Conservation (phyloP, 2,113 vertebrate genomes). For the Eublepharis macularius region DNA sequence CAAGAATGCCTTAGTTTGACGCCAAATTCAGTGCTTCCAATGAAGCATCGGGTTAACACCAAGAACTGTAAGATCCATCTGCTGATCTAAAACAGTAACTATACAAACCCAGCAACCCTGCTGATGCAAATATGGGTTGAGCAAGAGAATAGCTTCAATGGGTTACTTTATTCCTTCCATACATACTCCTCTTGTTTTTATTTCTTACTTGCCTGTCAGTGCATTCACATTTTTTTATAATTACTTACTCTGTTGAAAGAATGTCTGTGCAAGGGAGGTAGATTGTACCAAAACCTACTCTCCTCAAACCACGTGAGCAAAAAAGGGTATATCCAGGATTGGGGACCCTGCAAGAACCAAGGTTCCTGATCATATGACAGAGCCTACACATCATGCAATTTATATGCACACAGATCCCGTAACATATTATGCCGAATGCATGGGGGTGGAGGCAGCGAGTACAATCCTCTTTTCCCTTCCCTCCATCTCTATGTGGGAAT, state of each 20-base stretch:
- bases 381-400: too few relatives aligned
- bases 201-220: fast-evolving
- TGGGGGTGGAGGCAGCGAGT: too few relatives aligned
- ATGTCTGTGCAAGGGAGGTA: too few relatives aligned
- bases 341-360: too few relatives aligned
- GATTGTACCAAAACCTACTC: too few relatives aligned
- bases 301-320: too few relatives aligned
- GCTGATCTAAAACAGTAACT: not conserved
- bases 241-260: not conserved
- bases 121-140: not conserved
- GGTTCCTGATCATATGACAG: too few relatives aligned
- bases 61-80: not conserved
- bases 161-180: not conserved
- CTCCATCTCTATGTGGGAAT: too few relatives aligned
- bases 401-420: too few relatives aligned
- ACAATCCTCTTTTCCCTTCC: too few relatives aligned
- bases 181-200: not conserved
- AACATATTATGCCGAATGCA: too few relatives aligned
- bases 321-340: too few relatives aligned
- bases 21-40: fast-evolving
- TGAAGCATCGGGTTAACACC: not conserved
- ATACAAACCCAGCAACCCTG: not conserved
- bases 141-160: not conserved
- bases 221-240: not conserved
- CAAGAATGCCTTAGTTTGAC: fast-evolving